Evolutionary conservation across 2,113 vertebrate genomes (phyloP), one percentile per base, ranked within the genome.

Genomic region (Pimephales promelas): DNA sequence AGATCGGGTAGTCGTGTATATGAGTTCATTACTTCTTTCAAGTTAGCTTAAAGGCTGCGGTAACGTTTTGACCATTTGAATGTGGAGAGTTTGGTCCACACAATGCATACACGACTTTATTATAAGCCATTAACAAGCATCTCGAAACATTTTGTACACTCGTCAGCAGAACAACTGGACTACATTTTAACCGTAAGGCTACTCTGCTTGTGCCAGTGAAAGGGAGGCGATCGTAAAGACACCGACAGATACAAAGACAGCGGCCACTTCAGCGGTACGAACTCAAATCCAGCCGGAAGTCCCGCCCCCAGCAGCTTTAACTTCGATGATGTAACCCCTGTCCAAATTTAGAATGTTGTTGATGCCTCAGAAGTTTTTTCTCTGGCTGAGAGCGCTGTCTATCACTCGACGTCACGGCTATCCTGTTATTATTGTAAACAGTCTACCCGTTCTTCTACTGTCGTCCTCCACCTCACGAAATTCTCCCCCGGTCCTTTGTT

Each of bases 361-460:
- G 92, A 93, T 95, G 95, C 93, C 90, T 87, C 79, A 62, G 88
- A 89, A 85, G 89, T 89, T 73, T 82, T 74, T 78, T 68, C 59
- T 93, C 88, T 96, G 93, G 95, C 89, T 89, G 92, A 66, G 88
- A 87, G 82, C 79, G 84, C 92, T 93, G 95, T 91, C 93, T 77
- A 1, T 95, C 93, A 89, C 28, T 75, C 92, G 94, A 95, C 92
- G 92, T 92, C 89, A 88, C 86, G 72, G 70, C 85, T 84, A 87
- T 88, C 90, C 92, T 91, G 92, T 95, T 95, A 90, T 93, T 92
- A 94, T 96, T 96, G 96, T 97, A 96, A 96, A 96, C 95, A 96
- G 93, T 93, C 94, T 88, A 92, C 93, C 93, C 94, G 93, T 93
- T 94, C 85, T 92, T 93, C 90, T 90, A 91, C 92, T 74, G 92